Base-by-base conservation (phyloP, 2,888 invertebrate genomes). In the Napeogenes sylphis region DNA sequence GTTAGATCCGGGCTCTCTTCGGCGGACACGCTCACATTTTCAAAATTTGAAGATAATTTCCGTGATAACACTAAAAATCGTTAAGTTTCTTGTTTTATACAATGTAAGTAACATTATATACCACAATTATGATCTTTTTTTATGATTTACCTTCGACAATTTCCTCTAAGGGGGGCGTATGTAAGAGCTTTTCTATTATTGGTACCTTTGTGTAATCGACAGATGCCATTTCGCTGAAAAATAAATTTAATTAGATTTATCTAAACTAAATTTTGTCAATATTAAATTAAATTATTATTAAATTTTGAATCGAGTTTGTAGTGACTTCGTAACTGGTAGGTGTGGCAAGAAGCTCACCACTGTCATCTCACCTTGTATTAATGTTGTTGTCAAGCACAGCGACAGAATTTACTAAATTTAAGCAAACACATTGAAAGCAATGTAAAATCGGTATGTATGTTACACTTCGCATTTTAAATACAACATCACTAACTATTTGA, bases 1-100 rank as follows among this genome's bases (percentile, higher is more conserved):
- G 93, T 95, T 68, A 99, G 92, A 87, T 98, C 95, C 1, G 98
- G 98, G 78, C 97, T 95, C 46, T 95, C 94, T 12, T 94, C 94
- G n/a, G 96, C 93, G 55, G 93, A 92, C 2, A 97, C 96, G 45
- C 81, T 79, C 35, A 95, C 95, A 60, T 93, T 86, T 65, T 90
- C 91, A 85, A 98, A 98, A 72, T 95, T 95, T 56, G 87, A 85
- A 38, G 80, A 83, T 64, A 98, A 86, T 0, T 94, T 95, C 66
- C 90, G 88, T 59, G 92, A 91, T 66, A 98, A 82, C 64, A 96
- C 97, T 97, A 84, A 58, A 21, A 84, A 64, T 21, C 14, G 30
- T 38, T 12, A 42, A 8, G 33, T 33, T 33, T 38, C 14, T 35
- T 56, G 45, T 35, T 38, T 45, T 53, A 59, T 13, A 60, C 30